A percentile compares a stretch with the other conserved stretches of the same genome.
Evolutionary conservation across 2,888 invertebrate genomes (phyloP).

Genomic region (Orthosia gothica): DNA sequence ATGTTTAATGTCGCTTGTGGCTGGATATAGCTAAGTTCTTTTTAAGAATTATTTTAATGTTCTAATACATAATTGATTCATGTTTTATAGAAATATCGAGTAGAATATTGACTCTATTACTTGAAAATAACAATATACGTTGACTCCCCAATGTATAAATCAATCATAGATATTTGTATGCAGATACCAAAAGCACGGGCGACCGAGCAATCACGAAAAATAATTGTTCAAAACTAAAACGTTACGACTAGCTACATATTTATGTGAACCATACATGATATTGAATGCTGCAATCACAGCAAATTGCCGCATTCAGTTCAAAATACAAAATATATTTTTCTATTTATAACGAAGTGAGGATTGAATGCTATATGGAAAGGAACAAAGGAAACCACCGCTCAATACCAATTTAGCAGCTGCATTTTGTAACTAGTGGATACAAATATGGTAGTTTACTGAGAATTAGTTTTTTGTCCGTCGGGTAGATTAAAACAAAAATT

Average conservation of each 20-base stretch:
- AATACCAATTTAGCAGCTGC: conserved; percentile 68
- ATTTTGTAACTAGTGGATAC: conserved; percentile 62
- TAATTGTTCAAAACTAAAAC: conserved; percentile 51
- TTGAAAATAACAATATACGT: not conserved
- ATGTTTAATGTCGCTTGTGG: conserved; percentile 16
- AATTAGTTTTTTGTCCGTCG: too few species aligned
- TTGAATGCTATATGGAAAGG: conserved; percentile 44
- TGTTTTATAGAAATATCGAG: not conserved
- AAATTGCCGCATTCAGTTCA: conserved; percentile 57
- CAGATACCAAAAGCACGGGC: not conserved
- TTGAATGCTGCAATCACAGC: conserved; percentile 56
- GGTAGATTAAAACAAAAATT: too few species aligned
- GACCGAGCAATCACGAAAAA: conserved; percentile 22
- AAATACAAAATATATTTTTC: conserved; percentile 54
- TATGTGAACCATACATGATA: conserved; percentile 26
- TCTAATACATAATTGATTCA: too few species aligned
- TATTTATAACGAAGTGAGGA: conserved; percentile 59
- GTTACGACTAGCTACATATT: conserved; percentile 26
- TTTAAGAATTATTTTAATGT: too few species aligned
- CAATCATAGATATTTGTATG: not conserved
- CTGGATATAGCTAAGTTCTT: too few species aligned
- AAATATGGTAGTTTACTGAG: too few species aligned
- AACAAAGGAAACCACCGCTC: conserved; percentile 67
- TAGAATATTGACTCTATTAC: not conserved
- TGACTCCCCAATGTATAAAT: not conserved